phyloP scores from a whole-genome alignment of 2,113 vertebrate species.

The Erythrocercus mccallii region DNA sequence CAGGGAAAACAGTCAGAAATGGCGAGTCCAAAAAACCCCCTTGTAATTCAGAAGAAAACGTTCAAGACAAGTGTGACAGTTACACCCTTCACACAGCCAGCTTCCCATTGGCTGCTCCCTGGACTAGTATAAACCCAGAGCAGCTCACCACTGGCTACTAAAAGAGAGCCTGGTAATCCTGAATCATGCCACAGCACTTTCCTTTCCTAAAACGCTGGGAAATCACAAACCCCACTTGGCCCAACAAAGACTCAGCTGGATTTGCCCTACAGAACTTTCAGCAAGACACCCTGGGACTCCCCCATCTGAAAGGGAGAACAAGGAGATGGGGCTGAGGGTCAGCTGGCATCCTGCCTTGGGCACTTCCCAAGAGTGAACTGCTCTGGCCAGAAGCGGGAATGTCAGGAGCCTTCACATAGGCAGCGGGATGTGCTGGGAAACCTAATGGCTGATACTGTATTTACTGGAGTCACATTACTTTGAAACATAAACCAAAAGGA shows the following conservation, averaged over 20 bases:
- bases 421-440: not conserved
- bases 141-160: not conserved
- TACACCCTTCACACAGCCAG: not conserved
- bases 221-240: not conserved
- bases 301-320: not conserved
- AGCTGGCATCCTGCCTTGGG: not conserved
- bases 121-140: not conserved
- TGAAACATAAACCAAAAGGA: slow-evolving; percentile 34
- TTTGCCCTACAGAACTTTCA: not conserved
- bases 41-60: not conserved
- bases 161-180: not conserved
- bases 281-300: not conserved
- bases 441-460: not conserved
- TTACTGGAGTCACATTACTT: not conserved
- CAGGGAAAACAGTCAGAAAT: slow-evolving; percentile 70
- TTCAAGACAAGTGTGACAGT: not conserved
- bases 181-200: not conserved
- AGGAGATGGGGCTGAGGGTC: not conserved
- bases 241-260: not conserved
- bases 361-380: not conserved
- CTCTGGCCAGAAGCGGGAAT: not conserved
- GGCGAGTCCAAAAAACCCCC: not conserved
- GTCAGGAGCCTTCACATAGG: not conserved
- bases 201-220: not conserved
- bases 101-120: not conserved